Base-by-base conservation (phyloP, 2,888 invertebrate species). In the Dicyrtoma fusca region DNA sequence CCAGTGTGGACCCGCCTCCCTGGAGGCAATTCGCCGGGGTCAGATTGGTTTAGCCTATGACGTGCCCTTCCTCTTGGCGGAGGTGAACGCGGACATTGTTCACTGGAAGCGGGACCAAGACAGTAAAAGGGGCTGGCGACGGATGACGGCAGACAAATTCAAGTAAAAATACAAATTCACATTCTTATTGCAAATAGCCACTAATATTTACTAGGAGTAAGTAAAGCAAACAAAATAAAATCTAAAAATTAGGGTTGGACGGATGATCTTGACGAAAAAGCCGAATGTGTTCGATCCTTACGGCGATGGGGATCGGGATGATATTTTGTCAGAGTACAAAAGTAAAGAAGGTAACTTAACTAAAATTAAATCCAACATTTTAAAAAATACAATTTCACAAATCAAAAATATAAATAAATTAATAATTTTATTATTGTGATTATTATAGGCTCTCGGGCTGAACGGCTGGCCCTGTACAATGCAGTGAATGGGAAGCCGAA, bases 61-160 rank as follows among this genome's bases (percentile, higher is more conserved):
- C 80, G 89, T 91, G 0, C 88, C 88, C 34, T 93, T 93, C 83
- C 88, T 93, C 85, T 85, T 92, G 79, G 88, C 92, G 0, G 91
- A 92, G 8, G 92, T 93, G 25, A 94, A 94, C 83, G 92, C 93
- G 10, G 93, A 94, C 83, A 84, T 91, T 69, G 89, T 92, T 85
- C 86, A 90, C 79, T 94, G 92, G 92, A 75, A 69, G 63, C 49
- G 73, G 69, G 77, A 80, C 65, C 74, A 76, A 66, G 74, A 75
- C 45, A 61, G 72, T 17, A 74, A 75, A 5, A 73, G 78, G 69
- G 77, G 77, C 47, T 79, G 69, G 71, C 55, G 64, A 19, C 72
- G 77, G 10, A 72, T 79, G 76, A 73, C 73, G 19, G 73, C 77
- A 11, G 74, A 77, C 71, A 79, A 78, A 76, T 76, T 75, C 73